Evolutionary conservation across 1,140 invertebrate species (phyloP), one percentile per base, ranked within the genome.

Genomic region (Mercenaria mercenaria): DNA sequence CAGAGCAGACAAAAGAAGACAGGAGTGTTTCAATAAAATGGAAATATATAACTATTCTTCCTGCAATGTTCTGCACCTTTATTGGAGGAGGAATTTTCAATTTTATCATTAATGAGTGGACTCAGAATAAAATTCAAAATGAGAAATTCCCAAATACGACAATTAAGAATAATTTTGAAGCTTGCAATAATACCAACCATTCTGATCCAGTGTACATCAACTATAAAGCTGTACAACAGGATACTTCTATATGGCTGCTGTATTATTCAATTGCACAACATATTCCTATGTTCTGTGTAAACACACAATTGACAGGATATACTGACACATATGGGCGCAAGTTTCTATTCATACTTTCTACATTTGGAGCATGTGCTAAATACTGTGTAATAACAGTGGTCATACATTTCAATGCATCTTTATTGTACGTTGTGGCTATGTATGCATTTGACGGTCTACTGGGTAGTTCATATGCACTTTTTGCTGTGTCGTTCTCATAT

Each of bases 61-160:
- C 85, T 26, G 50, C 74, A 32, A 8, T 79, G 52, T 79, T 79
- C 37, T 50, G 34, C 23, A 15, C 64, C 39, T 77, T 87, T 26
- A 6, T 79, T 8, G 72, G 52, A 26, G 32, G 26, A 11, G n/a
- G n/a, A 1, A 39, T 50, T 29, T 64, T 26, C 26, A 61, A 47
- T 13, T 87, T 64, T 39, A 23, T 87, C 11, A 37, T 87, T 11
- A 77, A 77, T 79, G 85, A 87, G 39, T 87, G 85, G 85, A 76
- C 74, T 3, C 85, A 87, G 39, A 41, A 26, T 32, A 77, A 76
- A 39, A 61, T 77, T 37, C 56, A 77, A 59, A 20, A 43, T 74
- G 50, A 77, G 23, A n/a, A 79, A 1, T 79, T 79, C 47, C 52
- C 85, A 39, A 76, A 87, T 43, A 41, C 34, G 43, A 39, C 85